Percentiles rank a stretch among this genome's conserved stretches.
Evolutionary conservation across 2,797 vertebrate genomes (phyloP).

Genomic region (Tolypeutes matacus): DNA sequence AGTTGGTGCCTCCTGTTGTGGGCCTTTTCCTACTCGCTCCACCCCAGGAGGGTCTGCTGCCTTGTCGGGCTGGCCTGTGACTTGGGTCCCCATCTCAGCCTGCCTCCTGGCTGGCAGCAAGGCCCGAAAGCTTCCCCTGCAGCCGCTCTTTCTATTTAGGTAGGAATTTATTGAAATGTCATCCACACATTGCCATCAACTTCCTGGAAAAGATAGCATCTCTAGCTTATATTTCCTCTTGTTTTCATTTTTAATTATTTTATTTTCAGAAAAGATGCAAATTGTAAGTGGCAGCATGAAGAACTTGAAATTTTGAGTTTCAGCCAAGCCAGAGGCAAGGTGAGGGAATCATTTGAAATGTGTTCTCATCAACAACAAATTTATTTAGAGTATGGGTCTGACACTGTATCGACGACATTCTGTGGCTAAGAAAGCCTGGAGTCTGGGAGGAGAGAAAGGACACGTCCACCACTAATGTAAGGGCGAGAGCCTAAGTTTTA

Average conservation of each 20-base stretch:
- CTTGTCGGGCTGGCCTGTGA: background rate
- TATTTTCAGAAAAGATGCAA: conserved; percentile 43
- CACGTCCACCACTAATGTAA: background rate
- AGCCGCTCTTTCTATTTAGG: background rate
- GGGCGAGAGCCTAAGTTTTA: background rate
- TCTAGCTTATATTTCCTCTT: background rate
- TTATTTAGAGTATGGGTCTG: background rate
- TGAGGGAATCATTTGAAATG: background rate
- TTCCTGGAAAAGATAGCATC: background rate
- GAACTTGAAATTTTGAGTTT: conserved; percentile 21
- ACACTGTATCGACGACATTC: fast-evolving
- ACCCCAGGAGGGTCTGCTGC: background rate
- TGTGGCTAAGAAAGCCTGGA: background rate
- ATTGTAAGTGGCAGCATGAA: background rate
- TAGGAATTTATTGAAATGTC: background rate
- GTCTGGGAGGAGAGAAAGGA: background rate
- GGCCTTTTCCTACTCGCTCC: background rate
- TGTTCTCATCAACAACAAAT: background rate
- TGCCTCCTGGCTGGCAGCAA: background rate
- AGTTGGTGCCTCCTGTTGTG: background rate
- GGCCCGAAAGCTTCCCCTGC: background rate
- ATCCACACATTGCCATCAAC: background rate
- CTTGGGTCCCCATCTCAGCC: background rate
- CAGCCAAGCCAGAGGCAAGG: background rate
- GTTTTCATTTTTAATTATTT: background rate